Conservation (phyloP, 2,888 invertebrate species). For the Strigamia maritima region DNA sequence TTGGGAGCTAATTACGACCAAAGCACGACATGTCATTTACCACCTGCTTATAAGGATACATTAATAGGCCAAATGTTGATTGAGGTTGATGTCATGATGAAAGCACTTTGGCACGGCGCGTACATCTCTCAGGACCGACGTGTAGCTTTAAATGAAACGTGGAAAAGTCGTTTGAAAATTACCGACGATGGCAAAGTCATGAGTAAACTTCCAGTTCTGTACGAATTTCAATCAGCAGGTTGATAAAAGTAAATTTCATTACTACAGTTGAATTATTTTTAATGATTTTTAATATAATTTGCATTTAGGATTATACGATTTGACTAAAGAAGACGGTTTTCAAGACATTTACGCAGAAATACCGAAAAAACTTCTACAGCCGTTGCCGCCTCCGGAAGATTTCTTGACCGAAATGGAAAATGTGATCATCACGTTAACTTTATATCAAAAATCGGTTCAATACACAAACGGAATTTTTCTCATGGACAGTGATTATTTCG, state of each 20-base stretch:
- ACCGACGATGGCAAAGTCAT: constrained; percentile 35
- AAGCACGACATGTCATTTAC: constrained; percentile 38
- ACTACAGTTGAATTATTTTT: neutral
- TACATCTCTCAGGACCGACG: constrained; percentile 34
- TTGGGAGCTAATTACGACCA: constrained; percentile 35
- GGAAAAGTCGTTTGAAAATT: constrained; percentile 36
- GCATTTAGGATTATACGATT: constrained; percentile 28
- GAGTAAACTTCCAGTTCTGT: constrained; percentile 35
- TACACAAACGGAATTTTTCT: neutral
- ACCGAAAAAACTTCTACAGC: constrained; percentile 35
- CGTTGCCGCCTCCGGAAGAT: constrained; percentile 5
- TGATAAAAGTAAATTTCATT: neutral
- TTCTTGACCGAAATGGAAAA: constrained; percentile 29
- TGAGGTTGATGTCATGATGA: constrained; percentile 38
- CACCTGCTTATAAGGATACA: constrained; percentile 41
- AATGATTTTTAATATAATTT: neutral
- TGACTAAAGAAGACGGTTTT: constrained; percentile 35
- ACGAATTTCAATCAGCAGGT: constrained; percentile 39
- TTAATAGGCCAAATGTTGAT: constrained; percentile 39
- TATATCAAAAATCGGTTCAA: constrained; percentile 19
- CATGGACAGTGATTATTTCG: constrained; percentile 20
- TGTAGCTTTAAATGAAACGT: constrained; percentile 28
- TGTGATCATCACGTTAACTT: constrained; percentile 28
- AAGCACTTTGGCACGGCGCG: constrained; percentile 40
- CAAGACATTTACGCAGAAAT: constrained; percentile 10